Percentiles rank a stretch among this genome's conserved stretches.
Evolutionary conservation across 2,113 vertebrate species (phyloP).

Genomic region (Ammodytes dubius): DNA sequence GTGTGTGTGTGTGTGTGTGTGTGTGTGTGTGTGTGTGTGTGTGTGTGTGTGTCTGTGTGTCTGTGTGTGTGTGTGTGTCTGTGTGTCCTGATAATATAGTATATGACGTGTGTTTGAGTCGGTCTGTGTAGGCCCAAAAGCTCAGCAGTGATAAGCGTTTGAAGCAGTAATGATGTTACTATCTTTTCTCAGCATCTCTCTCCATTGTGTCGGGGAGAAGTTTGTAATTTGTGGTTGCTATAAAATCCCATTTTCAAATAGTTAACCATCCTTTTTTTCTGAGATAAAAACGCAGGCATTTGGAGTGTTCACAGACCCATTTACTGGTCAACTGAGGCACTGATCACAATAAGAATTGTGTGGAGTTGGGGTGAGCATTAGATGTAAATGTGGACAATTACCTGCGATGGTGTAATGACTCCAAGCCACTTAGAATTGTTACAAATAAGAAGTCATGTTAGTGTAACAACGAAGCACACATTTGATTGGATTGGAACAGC

Average conservation of each 20-base stretch:
- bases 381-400: background rate
- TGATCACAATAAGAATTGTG: background rate
- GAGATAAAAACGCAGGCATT: background rate
- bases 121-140: background rate
- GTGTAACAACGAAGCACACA: no score
- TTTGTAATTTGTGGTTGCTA: slow-evolving; percentile 18
- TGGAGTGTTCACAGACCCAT: background rate
- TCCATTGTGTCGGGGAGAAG: slow-evolving; percentile 19
- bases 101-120: background rate
- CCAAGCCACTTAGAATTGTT: background rate
- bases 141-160: slow-evolving; percentile 27
- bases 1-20: slow-evolving; percentile 25
- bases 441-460: background rate
- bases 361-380: background rate
- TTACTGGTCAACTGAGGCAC: background rate
- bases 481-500: no score
- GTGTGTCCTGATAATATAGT: background rate
- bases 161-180: slow-evolving; percentile 10
- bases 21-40: slow-evolving; percentile 9
- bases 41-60: slow-evolving; percentile 23
- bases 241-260: slow-evolving; percentile 14
- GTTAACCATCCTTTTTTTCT: slow-evolving; percentile 9
- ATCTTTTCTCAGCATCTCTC: slow-evolving; percentile 18
- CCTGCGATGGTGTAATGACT: no score
- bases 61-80: slow-evolving; percentile 10